Conservation (phyloP, 2,797 vertebrate species). For the Gorsachius magnificus region DNA sequence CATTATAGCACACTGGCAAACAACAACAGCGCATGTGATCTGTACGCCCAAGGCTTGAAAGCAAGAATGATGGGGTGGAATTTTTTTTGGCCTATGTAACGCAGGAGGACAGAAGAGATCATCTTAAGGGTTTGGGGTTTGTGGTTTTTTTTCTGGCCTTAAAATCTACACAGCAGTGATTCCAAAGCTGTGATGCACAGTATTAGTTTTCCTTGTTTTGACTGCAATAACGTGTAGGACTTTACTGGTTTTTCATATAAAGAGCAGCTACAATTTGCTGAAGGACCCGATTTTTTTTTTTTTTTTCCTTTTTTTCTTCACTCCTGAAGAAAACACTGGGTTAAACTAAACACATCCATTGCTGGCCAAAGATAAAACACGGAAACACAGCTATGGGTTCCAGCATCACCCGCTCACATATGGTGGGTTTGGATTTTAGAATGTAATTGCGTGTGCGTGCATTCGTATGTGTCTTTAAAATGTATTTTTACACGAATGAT, state of each 20-base stretch:
- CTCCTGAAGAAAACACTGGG: background rate
- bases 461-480: background rate
- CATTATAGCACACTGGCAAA: background rate
- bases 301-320: background rate
- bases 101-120: background rate
- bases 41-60: background rate
- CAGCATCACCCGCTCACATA: background rate
- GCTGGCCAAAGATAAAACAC: background rate
- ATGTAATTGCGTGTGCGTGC: too few relatives aligned
- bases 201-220: background rate
- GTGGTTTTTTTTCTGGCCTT: background rate
- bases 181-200: background rate
- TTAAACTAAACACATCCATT: background rate
- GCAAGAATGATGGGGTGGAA: background rate
- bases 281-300: background rate
- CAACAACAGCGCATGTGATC: background rate
- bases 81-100: background rate
- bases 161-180: background rate
- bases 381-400: background rate
- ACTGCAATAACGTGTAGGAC: background rate
- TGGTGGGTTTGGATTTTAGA: background rate
- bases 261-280: background rate
- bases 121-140: background rate
- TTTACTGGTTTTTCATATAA: background rate
- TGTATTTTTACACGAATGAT: background rate